These are phyloP conservation scores for Macaria liturata DNA, from an alignment of 2,888 invertebrate species.

Conservation along the genomic window DNA sequence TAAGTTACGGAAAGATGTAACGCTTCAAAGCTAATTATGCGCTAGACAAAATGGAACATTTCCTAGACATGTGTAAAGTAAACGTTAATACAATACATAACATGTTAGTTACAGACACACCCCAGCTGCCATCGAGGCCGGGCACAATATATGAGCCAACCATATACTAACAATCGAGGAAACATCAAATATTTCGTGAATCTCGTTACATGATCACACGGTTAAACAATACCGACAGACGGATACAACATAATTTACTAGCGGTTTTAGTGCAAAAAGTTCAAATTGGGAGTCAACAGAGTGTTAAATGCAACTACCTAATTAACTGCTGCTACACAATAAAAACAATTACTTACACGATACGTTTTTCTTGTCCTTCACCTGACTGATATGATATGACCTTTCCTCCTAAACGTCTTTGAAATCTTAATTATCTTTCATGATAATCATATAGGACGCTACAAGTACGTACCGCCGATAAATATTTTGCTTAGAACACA, in stretches of 20 bases:
- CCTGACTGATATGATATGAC: no score
- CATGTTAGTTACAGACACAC: conserved; percentile 24
- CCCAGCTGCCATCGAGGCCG: conserved; percentile 32
- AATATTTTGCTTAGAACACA: no score
- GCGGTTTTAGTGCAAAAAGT: conserved; percentile 18
- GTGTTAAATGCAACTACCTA: conserved; percentile 1
- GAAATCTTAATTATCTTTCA: no score
- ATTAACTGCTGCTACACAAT: no score
- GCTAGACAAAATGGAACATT: conserved; percentile 1
- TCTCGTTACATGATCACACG: conserved; percentile 25
- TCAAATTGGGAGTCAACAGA: conserved; percentile 18
- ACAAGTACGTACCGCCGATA: no score
- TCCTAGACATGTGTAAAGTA: conserved; percentile 19
- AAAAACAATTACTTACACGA: no score
- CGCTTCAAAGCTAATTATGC: no score
- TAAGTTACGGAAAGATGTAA: no score
- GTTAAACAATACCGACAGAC: conserved; percentile 22
- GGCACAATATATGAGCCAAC: conserved; percentile 26
- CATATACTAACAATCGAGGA: conserved; percentile 30
- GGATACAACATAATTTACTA: conserved; percentile 17
- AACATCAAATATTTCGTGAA: conserved; percentile 31
- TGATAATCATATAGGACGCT: no score
- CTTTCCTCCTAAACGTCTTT: no score
- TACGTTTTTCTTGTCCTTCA: no score
- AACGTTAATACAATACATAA: conserved; percentile 21